Evolutionary conservation across 2,113 vertebrate genomes (phyloP), one percentile per base, ranked within the genome.

Genomic region (Pseudorhombus dupliciocellatus): DNA sequence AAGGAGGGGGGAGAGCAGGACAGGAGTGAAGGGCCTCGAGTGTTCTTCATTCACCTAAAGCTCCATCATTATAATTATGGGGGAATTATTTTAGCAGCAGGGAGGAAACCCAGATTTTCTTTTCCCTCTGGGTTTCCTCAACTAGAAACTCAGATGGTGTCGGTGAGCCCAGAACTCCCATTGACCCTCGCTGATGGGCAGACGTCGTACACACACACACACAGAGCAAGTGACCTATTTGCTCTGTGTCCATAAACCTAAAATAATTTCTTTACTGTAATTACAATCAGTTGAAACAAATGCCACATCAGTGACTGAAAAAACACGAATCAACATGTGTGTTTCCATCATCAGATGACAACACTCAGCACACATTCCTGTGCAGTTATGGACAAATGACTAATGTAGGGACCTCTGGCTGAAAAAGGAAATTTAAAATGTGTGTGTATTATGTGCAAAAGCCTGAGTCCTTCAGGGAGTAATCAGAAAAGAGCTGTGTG

Each of bases 31-130:
- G 87, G 84, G 77, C 85, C 82, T 78, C 30, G 62, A 89, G 87
- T 89, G 85, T 89, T 88, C 87, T 77, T 90, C 80, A 77, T 87
- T 83, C 85, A 90, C 73, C 81, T 83, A 82, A 73, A 73, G 77
- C 88, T 83, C 79, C 79, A 77, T 84, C 87, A 80, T 86, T 82
- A 85, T 81, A 87, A 88, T 88, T 87, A 88, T 75, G 58, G 58
- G 71, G 62, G 76, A 81, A 87, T 84, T 52, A 87, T 90, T 90
- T 90, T 79, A 90, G 85, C 77, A 75, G 66, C 81, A 69, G 76
- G 76, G 85, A 87, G 87, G 85, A 90, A 91, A 88, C 83, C 83
- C 70, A 37, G 59, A 77, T 73, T 88, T 78, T 77, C 70, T 60
- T 30, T 56, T 75, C 73, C 53, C 31, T 54, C 22, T 24, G 46